A percentile compares a stretch with the other conserved stretches of the same genome.
Evolutionary conservation across 1,140 invertebrate species (phyloP).

Genomic region (Brachionus sp.): DNA sequence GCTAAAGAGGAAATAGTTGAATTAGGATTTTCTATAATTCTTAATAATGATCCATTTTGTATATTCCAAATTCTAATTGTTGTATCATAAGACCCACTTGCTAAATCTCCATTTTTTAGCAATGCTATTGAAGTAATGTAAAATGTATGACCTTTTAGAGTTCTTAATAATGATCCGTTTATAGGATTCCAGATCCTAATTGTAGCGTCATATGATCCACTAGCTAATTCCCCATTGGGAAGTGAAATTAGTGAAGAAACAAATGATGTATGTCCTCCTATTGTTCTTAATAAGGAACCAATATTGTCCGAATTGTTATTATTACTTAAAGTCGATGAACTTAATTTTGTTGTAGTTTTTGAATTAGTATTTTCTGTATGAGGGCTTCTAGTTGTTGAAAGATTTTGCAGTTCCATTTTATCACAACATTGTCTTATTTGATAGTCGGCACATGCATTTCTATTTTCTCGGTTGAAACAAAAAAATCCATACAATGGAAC

Average conservation of each 20-base stretch:
- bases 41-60: neutral
- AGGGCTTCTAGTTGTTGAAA: too few species aligned
- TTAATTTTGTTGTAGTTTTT: too few species aligned
- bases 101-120: neutral
- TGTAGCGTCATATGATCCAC: too few species aligned
- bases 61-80: neutral
- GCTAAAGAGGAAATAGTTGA: neutral
- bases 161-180: neutral
- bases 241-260: too few species aligned
- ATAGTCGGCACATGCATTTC: constrained; percentile 2
- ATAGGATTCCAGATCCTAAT: too few species aligned
- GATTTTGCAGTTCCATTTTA: neutral
- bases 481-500: neutral
- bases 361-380: too few species aligned
- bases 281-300: too few species aligned
- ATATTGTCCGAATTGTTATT: too few species aligned
- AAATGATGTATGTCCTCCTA: too few species aligned
- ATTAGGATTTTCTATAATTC: neutral
- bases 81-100: neutral
- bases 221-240: too few species aligned
- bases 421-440: constrained; percentile 26
- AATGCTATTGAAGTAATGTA: neutral
- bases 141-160: neutral
- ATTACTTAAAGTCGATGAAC: too few species aligned
- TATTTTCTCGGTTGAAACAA: constrained; percentile 33